Evolutionary conservation across 2,888 invertebrate genomes (phyloP).

Genomic region (Drosophila maculinotata): DNA sequence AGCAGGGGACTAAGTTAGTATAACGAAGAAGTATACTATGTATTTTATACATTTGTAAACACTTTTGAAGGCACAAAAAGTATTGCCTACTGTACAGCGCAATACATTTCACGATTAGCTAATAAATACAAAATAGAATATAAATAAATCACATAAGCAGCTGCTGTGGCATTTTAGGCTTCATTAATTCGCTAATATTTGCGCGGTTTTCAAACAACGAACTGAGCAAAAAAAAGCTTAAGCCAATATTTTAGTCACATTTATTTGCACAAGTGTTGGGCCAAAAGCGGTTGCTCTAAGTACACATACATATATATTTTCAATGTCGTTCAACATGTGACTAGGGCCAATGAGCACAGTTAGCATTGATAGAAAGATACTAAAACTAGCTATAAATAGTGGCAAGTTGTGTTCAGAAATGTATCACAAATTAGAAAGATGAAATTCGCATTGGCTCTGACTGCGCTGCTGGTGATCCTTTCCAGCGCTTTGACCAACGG

Average conservation of each 20-base stretch:
- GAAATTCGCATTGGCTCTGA: constrained; percentile 39
- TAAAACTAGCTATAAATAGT: constrained; percentile 36
- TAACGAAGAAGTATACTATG: too few relatives aligned
- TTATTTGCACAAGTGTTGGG: constrained; percentile 39
- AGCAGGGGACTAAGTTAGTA: too few relatives aligned
- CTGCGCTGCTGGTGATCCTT: constrained; percentile 40
- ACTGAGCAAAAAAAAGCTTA: background rate
- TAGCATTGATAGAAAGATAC: background rate
- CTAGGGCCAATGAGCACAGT: constrained; percentile 1
- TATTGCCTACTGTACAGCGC: constrained; percentile 18
- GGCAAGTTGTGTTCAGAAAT: background rate
- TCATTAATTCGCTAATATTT: background rate
- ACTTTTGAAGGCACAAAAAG: background rate
- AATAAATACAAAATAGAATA: background rate
- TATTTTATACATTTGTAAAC: too few relatives aligned
- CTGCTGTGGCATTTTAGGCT: constrained; percentile 13
- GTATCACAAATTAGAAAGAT: constrained; percentile 33
- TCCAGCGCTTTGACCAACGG: constrained; percentile 4
- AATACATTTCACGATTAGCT: too few relatives aligned
- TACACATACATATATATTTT: constrained; percentile 2
- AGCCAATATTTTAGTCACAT: background rate
- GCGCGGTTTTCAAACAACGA: background rate
- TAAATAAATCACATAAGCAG: background rate
- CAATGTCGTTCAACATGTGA: constrained; percentile 27
- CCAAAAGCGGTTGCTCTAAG: background rate